These are phyloP conservation scores for Aphidius ervi DNA, from an alignment of 1,140 invertebrate genomes.

Conservation along the genomic window DNA sequence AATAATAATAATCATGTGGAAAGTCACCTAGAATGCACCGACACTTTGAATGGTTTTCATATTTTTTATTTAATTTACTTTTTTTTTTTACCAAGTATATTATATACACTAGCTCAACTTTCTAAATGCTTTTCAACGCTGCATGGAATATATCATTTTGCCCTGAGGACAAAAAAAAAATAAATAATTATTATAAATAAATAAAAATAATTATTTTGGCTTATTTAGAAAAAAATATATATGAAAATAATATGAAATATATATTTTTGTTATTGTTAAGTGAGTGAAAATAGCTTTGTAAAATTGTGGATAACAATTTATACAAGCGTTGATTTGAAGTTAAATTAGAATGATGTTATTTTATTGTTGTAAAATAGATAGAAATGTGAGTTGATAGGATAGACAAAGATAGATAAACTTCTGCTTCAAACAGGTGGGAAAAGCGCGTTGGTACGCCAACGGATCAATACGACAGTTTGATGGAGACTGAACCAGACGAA, in stretches of 20 bases:
- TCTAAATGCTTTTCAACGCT: constrained; percentile 16
- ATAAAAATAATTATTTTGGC: no score
- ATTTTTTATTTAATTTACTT: neutral
- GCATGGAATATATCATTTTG: neutral
- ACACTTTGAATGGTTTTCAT: constrained; percentile 5
- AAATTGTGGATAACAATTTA: no score
- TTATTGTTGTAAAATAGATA: neutral
- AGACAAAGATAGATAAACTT: neutral
- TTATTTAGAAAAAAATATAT: no score
- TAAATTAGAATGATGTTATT: no score
- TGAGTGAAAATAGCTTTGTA: no score
- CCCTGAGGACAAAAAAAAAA: neutral
- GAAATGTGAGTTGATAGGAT: constrained; percentile 10
- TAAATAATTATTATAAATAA: no score
- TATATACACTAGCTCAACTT: constrained; percentile 3
- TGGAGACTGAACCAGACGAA: constrained; percentile 7
- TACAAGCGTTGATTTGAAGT: no score
- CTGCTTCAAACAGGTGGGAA: constrained; percentile 15
- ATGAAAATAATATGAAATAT: no score
- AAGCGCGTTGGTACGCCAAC: neutral
- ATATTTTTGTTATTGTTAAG: no score
- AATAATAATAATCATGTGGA: constrained; percentile 19
- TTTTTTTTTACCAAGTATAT: constrained; percentile 7
- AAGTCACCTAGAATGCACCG: constrained; percentile 15
- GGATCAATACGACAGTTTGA: constrained; percentile 18